A percentile compares a stretch with the other conserved stretches of the same genome.
Conservation (phyloP, 2,113 vertebrate genomes). For the Neomonachus schauinslandi region DNA sequence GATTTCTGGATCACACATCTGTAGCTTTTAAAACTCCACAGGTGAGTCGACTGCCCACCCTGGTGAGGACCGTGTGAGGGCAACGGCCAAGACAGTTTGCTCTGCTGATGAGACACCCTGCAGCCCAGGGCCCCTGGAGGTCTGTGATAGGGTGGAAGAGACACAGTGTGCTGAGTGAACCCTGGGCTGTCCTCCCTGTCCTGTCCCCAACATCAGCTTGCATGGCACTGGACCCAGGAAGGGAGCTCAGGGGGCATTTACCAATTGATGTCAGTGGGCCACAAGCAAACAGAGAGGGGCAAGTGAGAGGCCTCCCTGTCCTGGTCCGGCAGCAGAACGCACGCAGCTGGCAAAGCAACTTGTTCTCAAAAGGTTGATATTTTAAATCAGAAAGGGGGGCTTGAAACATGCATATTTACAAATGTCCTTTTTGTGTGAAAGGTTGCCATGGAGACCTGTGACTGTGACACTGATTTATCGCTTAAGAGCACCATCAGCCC, state of each 20-base stretch:
- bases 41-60: neutral
- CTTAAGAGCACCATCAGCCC: conserved; percentile 19
- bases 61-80: neutral
- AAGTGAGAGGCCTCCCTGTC: rapidly evolving
- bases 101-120: neutral
- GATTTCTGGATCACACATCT: neutral
- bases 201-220: neutral
- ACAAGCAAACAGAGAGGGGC: neutral
- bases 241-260: neutral
- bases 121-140: neutral
- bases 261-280: neutral
- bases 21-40: neutral
- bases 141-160: neutral
- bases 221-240: rapidly evolving
- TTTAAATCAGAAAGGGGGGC: conserved; percentile 37
- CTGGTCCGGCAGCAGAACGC: neutral
- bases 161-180: neutral
- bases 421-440: conserved; percentile 10
- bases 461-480: conserved; percentile 45
- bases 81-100: neutral
- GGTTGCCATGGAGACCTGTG: conserved; percentile 84
- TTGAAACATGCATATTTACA: conserved; percentile 58
- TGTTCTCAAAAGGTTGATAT: conserved; percentile 31
- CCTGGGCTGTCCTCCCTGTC: neutral
- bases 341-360: neutral